These are phyloP conservation scores for Leptoteleia sp. DNA, from an alignment of 1,140 invertebrate species.

Conservation along the genomic window DNA sequence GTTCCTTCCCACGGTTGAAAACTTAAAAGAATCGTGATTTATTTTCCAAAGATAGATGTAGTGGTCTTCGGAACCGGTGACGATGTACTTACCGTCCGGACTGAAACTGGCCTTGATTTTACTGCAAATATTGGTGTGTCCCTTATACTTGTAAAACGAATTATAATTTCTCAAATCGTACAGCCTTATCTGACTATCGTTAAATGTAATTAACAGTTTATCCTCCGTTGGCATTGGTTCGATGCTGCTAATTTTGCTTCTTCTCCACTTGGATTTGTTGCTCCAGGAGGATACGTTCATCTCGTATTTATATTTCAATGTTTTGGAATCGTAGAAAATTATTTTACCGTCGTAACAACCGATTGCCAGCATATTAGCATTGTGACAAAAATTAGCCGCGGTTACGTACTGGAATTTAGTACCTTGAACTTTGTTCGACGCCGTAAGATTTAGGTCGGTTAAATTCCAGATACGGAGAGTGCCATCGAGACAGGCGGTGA, in stretches of 20 bases:
- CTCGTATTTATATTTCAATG: constrained; percentile 98
- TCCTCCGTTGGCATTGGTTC: constrained; percentile 98
- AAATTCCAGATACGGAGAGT: constrained; percentile 99
- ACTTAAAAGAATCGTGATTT: constrained; percentile 97
- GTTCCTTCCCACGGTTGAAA: constrained; percentile 95
- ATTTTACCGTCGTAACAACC: constrained; percentile 99
- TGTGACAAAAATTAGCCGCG: constrained; percentile 98
- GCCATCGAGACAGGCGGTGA: constrained; percentile 97
- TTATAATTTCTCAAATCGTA: constrained; percentile 98
- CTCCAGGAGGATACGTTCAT: constrained; percentile 97
- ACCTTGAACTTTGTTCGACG: constrained; percentile 98
- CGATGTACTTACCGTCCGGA: constrained; percentile 97
- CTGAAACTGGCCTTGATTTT: constrained; percentile 99
- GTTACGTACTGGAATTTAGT: constrained; percentile 97
- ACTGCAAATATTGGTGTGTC: constrained; percentile 96
- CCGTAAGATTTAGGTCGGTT: constrained; percentile 97
- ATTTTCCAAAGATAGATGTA: constrained; percentile 99
- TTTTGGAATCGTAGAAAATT: constrained; percentile 99
- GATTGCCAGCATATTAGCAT: constrained; percentile 98
- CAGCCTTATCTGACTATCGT: constrained; percentile 97
- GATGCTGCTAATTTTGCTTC: constrained; percentile 98
- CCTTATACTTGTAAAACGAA: constrained; percentile 97
- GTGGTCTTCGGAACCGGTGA: constrained; percentile 98
- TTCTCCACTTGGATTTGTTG: constrained; percentile 95
- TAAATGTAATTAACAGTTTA: constrained; percentile 98